phyloP scores from a whole-genome alignment of 2,113 vertebrate species.

The Forbesichthys papilliferus region DNA sequence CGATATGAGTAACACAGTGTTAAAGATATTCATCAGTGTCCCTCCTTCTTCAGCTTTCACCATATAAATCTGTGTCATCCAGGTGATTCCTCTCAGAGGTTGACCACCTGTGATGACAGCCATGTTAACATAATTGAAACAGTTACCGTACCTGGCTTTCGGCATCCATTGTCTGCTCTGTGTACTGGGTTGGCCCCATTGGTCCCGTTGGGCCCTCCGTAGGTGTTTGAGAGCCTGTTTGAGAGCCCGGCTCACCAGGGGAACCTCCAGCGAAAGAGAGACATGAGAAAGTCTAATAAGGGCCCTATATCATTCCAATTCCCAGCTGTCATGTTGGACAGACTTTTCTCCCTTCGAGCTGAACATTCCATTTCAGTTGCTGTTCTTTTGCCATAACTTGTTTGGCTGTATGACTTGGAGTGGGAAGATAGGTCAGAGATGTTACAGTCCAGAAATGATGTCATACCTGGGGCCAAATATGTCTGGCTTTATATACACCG shows the following conservation, averaged over 20 bases:
- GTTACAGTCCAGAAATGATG: neutral
- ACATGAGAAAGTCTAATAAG: neutral
- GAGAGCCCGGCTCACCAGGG: conserved; percentile 58
- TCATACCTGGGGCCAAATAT: too few species aligned
- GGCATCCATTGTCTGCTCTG: conserved; percentile 86
- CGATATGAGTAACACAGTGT: neutral
- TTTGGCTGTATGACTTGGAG: too few species aligned
- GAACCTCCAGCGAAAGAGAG: conserved; percentile 33
- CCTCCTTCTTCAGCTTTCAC: neutral
- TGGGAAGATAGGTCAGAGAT: too few species aligned
- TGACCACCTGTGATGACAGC: neutral
- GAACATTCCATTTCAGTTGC: too few species aligned
- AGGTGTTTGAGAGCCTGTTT: conserved; percentile 52
- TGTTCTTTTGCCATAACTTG: too few species aligned
- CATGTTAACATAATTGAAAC: neutral
- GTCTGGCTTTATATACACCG: too few species aligned
- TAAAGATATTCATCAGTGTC: neutral
- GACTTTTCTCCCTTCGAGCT: too few species aligned
- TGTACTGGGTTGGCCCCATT: conserved; percentile 78
- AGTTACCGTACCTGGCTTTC: conserved; percentile 78
- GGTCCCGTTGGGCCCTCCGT: conserved; percentile 73
- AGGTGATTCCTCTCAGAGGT: neutral
- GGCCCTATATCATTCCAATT: neutral
- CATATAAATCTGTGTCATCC: neutral
- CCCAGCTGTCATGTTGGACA: too few species aligned